phyloP scores from a whole-genome alignment of 2,888 invertebrate genomes.

The Serrognathus titanus region DNA sequence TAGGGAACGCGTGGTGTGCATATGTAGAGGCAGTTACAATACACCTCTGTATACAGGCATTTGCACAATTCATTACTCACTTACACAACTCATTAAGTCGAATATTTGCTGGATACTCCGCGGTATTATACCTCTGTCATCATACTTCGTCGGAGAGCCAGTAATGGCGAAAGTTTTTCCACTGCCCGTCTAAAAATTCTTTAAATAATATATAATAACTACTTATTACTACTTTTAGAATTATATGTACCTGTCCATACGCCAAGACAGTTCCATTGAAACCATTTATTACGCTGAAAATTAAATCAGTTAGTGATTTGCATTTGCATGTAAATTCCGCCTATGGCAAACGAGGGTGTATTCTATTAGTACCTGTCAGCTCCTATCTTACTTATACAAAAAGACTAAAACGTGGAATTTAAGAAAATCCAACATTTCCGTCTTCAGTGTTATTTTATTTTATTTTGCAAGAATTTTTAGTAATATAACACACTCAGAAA shows the following conservation, averaged over 20 bases:
- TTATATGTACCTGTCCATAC: slow-evolving; percentile 52
- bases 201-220: not conserved
- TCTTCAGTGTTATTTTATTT: not conserved
- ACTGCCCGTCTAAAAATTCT: slow-evolving; percentile 51
- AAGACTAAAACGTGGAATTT: too few relatives aligned
- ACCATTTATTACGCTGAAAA: slow-evolving; percentile 51
- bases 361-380: too few relatives aligned
- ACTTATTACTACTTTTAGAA: not conserved
- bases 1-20: too few relatives aligned
- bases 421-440: not conserved
- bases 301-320: slow-evolving; percentile 1
- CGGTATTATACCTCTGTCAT: slow-evolving; percentile 53
- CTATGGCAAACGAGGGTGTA: too few relatives aligned
- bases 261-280: slow-evolving; percentile 57
- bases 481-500: too few relatives aligned
- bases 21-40: too few relatives aligned
- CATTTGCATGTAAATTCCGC: not conserved
- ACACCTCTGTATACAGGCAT: not conserved
- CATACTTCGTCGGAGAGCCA: slow-evolving; percentile 46
- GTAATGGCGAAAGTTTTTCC: slow-evolving; percentile 56
- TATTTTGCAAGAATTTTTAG: too few relatives aligned
- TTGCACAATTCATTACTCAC: not conserved
- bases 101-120: slow-evolving; percentile 53
- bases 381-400: too few relatives aligned
- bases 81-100: slow-evolving; percentile 45